Base-by-base conservation (phyloP, 2,888 invertebrate genomes). In the Bimastos eiseni region DNA sequence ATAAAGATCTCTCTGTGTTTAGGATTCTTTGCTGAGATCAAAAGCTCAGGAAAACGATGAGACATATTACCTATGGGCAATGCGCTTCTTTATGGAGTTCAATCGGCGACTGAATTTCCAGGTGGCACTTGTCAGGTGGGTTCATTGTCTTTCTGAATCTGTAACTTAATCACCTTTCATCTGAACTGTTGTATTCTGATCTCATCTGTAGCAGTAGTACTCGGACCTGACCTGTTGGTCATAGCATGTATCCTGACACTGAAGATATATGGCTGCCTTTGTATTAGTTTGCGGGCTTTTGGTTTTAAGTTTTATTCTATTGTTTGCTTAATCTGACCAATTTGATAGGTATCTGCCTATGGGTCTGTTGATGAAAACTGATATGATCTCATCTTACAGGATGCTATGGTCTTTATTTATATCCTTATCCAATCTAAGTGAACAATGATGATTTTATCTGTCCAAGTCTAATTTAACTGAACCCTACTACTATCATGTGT, bases 41-140 rank as follows among this genome's bases (percentile, higher is more conserved):
- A 94, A 95, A 84, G 96, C 97, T 0, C 97, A 97, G 94, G 96
- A 96, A 90, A 97, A 98, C 94, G 99, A 99, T 95, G 98, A 98
- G 94, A 97, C 97, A 0, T 98, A 98, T 95, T 98, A 98, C 95
- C 96, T 99, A 92, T 98, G 98, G 98, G 97, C 98, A 17, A 96
- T 98, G 93, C 97, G 97, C 94, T 99, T 98, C 96, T 99, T 99
- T 95, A 98, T 99, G 98, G 98, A 98, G 95, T 99, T 99, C 95
- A 98, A 98, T 96, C 96, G 99, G 24, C 44, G 49, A 34, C 49
- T 90, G 55, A 83, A 91, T 88, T 91, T 92, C 90, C 37, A 88
- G n/a, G 91, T 92, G 41, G 91, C 90, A n/a, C 89, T 92, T 15
- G 90, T 92, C 93, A 97, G 98, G 98, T 98, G 41, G 8, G 19